Conservation (phyloP, 92 coral and sea anemone species). For the Heteractis magnifica region DNA sequence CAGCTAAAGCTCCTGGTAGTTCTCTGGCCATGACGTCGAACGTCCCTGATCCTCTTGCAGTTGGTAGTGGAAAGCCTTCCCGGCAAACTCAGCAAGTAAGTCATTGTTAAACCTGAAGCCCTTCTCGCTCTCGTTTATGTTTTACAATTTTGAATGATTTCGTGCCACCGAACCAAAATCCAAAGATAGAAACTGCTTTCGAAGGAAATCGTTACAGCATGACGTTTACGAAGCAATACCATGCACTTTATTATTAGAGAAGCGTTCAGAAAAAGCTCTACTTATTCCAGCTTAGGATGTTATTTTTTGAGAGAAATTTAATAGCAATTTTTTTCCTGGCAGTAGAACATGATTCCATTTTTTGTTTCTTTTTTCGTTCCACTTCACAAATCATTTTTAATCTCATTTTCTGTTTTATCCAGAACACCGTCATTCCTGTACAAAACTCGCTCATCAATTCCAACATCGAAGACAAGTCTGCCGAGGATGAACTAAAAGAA, state of each 20-base stretch:
- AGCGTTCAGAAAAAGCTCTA: too few species aligned
- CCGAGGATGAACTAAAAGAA: constrained; percentile 82
- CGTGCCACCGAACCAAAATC: too few species aligned
- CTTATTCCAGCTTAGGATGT: too few species aligned
- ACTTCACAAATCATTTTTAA: neutral
- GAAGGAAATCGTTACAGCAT: too few species aligned
- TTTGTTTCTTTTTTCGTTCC: too few species aligned
- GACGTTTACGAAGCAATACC: too few species aligned
- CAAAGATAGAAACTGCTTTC: too few species aligned
- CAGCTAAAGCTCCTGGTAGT: constrained; percentile 82
- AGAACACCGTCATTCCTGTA: constrained; percentile 51
- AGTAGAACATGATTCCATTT: too few species aligned
- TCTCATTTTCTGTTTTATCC: neutral
- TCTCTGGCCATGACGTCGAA: constrained; percentile 54
- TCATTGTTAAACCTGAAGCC: neutral
- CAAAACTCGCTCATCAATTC: constrained; percentile 53
- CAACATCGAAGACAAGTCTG: constrained; percentile 73
- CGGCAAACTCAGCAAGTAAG: constrained; percentile 54
- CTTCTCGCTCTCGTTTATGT: neutral
- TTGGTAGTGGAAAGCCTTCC: constrained; percentile 97
- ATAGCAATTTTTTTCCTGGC: too few species aligned
- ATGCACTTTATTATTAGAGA: too few species aligned
- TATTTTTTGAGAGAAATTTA: too few species aligned
- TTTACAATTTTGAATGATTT: too few species aligned
- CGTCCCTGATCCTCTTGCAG: constrained; percentile 96